Evolutionary conservation across 2,888 invertebrate genomes (phyloP).

Genomic region (Pseudococcus viburni): DNA sequence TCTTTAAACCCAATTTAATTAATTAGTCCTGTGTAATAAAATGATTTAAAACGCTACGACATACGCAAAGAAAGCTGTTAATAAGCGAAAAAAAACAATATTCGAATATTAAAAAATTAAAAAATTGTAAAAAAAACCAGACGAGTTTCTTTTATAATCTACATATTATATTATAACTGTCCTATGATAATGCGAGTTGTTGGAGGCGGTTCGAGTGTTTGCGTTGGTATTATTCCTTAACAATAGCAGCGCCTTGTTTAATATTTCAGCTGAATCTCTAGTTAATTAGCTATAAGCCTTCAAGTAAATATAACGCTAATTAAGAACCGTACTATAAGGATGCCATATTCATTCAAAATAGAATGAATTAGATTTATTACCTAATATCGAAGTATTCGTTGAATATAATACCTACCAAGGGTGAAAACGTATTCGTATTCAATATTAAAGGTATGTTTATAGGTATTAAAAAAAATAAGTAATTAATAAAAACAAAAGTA

Average conservation of each 20-base stretch:
- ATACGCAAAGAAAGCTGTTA: too few species aligned
- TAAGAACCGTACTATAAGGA: constrained; percentile 36
- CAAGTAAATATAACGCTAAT: constrained; percentile 58
- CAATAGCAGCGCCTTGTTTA: constrained; percentile 56
- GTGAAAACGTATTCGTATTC: neutral
- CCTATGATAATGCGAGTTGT: neutral
- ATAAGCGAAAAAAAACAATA: too few species aligned
- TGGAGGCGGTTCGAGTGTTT: neutral
- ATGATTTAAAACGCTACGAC: too few species aligned
- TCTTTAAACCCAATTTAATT: too few species aligned
- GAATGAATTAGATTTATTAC: constrained; percentile 29
- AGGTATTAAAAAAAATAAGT: neutral
- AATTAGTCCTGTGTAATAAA: too few species aligned
- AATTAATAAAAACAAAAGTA: neutral
- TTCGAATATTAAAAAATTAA: neutral
- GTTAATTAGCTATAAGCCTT: constrained; percentile 62
- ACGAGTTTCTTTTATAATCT: constrained; percentile 9
- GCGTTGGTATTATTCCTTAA: constrained; percentile 37
- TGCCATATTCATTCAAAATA: constrained; percentile 4
- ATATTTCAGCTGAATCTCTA: constrained; percentile 61
- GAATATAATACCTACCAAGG: neutral
- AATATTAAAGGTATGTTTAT: neutral
- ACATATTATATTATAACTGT: neutral
- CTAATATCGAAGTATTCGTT: neutral
- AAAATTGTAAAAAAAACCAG: neutral